Conservation (phyloP, 2,113 vertebrate genomes). For the Peromyscus californicus region DNA sequence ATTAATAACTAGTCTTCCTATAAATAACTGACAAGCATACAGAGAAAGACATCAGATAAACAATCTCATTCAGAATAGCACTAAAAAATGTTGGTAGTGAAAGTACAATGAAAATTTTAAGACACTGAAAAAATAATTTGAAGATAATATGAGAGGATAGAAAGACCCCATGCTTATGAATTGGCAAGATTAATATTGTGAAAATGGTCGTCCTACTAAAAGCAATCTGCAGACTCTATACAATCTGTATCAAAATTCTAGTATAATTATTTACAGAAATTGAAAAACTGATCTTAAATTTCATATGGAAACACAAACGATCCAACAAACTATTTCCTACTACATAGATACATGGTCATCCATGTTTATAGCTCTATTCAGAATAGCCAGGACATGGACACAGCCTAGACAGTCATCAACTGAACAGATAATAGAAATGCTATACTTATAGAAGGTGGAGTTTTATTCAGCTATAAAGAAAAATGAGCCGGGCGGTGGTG, state of each 20-base stretch:
- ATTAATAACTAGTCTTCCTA: background rate
- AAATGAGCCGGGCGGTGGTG: too few relatives aligned
- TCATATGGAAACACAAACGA: background rate
- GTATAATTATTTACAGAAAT: background rate
- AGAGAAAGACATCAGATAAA: background rate
- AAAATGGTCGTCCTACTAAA: background rate
- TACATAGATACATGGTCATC: background rate
- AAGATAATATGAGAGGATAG: background rate
- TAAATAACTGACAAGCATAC: background rate
- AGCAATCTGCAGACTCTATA: background rate
- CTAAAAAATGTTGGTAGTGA: background rate
- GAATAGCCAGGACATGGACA: background rate
- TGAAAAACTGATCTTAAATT: background rate
- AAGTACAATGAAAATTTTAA: background rate
- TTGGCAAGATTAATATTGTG: background rate
- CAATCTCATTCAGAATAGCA: background rate
- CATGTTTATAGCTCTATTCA: background rate
- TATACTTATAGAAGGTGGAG: background rate
- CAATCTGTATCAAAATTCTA: background rate
- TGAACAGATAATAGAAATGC: background rate
- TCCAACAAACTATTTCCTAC: background rate
- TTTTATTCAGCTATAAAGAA: background rate
- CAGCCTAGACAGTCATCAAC: background rate
- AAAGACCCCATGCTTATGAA: background rate
- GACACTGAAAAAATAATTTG: background rate